Evolutionary conservation across 2,113 vertebrate species (phyloP).

Genomic region (Danio rerio): DNA sequence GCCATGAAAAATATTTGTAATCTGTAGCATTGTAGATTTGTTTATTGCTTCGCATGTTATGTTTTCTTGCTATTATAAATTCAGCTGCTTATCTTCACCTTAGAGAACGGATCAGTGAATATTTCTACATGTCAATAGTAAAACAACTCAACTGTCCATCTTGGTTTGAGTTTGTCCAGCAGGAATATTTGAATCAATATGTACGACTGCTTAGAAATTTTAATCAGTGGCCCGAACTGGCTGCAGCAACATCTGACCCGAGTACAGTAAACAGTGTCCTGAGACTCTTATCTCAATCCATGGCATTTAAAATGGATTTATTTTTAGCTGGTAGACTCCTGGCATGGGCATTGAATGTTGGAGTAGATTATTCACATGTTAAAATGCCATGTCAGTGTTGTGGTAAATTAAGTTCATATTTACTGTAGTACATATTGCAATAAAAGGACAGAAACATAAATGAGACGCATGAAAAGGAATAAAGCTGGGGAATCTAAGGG

Average conservation of each 20-base stretch:
- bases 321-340: conserved; percentile 1
- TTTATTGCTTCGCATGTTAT: background rate
- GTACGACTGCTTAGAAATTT: background rate
- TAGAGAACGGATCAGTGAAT: conserved; percentile 5
- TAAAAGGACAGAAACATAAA: background rate
- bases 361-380: too few species aligned
- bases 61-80: background rate
- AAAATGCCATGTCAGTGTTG: background rate
- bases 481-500: background rate
- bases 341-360: background rate
- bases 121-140: background rate
- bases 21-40: background rate
- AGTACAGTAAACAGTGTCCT: background rate
- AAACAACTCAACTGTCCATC: background rate
- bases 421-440: background rate
- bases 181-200: conserved; percentile 14
- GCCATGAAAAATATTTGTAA: background rate
- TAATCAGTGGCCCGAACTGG: background rate
- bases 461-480: background rate
- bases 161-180: background rate
- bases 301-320: background rate
- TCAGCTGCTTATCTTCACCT: background rate
- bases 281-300: conserved; percentile 10
- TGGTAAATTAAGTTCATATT: background rate
- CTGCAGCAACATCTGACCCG: background rate